Percentiles rank a stretch among this genome's conserved stretches.
These are phyloP conservation scores for Limosa lapponica DNA, from an alignment of 2,797 vertebrate species.

Conservation along the genomic window DNA sequence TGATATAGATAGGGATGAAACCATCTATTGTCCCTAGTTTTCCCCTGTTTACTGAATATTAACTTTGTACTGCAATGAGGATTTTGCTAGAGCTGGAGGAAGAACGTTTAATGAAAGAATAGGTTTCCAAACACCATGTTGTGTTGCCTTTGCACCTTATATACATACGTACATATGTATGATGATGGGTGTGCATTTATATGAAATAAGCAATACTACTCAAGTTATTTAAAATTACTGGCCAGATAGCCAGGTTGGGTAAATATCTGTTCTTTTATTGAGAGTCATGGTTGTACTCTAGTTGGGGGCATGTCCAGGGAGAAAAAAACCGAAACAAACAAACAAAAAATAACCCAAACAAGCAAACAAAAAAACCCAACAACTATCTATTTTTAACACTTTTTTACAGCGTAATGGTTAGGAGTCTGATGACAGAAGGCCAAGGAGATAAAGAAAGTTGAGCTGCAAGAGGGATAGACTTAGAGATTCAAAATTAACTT, in stretches of 20 bases:
- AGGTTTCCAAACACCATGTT: neutral
- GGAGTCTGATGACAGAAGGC: neutral
- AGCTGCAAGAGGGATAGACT: neutral
- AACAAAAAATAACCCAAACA: no score
- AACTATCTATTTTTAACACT: neutral
- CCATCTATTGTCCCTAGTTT: neutral
- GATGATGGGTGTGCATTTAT: neutral
- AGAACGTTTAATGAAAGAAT: neutral
- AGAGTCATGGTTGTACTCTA: neutral
- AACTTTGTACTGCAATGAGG: neutral
- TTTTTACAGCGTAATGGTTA: neutral
- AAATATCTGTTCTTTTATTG: neutral
- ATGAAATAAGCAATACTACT: neutral
- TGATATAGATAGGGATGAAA: neutral
- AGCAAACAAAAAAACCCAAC: no score
- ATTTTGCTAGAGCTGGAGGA: neutral
- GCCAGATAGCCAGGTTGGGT: neutral
- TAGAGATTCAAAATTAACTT: neutral
- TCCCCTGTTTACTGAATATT: neutral
- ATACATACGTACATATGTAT: fast-evolving
- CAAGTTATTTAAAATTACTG: neutral
- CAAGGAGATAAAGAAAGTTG: neutral
- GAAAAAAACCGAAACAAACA: neutral
- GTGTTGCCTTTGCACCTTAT: neutral
- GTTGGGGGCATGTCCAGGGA: neutral